Evolutionary conservation across 2,797 vertebrate genomes (phyloP), one percentile per base, ranked within the genome.

Genomic region (Pseudomugil gertrudae): DNA sequence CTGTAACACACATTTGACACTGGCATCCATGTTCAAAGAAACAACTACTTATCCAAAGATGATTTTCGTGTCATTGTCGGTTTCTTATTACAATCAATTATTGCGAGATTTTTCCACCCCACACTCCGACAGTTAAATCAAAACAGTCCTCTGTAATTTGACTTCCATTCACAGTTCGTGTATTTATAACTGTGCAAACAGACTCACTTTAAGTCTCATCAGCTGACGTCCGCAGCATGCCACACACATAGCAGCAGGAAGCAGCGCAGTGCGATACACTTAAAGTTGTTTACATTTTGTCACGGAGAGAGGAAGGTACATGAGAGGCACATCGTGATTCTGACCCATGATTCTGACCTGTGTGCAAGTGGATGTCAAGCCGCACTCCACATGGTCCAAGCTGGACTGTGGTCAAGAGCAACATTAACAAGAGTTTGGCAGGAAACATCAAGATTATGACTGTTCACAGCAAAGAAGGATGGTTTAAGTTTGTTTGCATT

Each of bases 161-260:
- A 83, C 85, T 72, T 84, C 80, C 84, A 86, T 83, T 81, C 78
- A 75, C 71, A 57, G 76, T 75, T 73, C 62, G 35, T 81, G 85
- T 89, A 89, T 91, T 92, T 91, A 90, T 78, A 89, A 90, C 84
- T 72, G 72, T 4, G 53, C 83, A 89, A 87, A 92, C 84, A 87
- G 75, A 80, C 84, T 74, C 71, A 84, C 83, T 85, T 89, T 74
- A 84, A 76, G 85, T 86, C 87, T 86, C 88, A 88, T 92, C 87
- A 90, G 88, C 84, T 90, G 90, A 93, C 86, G 85, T 84, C 80
- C 74, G 66, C 89, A 80, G 85, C 74, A 62, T 86, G 83, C 90
- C 90, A 93, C 88, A 90, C 92, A 92, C 90, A 87, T 79, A 74
- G 88, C 77, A 64, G 84, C 81, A 90, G 89, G 88, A 92, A 93